phyloP scores from a whole-genome alignment of 2,113 vertebrate species.

The Odocoileus hemionus region DNA sequence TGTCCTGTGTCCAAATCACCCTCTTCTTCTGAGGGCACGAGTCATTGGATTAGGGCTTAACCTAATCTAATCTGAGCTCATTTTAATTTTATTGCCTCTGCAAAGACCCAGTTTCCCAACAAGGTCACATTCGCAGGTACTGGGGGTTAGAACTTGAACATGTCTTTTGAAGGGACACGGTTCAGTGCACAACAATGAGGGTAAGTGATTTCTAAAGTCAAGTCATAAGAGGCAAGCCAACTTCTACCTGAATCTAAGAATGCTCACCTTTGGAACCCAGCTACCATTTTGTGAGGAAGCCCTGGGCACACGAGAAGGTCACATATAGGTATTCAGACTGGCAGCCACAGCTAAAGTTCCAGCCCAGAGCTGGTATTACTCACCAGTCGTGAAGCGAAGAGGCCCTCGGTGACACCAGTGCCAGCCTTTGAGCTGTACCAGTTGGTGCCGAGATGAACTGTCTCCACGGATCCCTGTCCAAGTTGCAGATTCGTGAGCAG shows the following conservation, averaged over 20 bases:
- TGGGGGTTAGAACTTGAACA: not conserved
- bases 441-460: not conserved
- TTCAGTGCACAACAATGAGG: not conserved
- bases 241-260: not conserved
- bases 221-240: not conserved
- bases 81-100: not conserved
- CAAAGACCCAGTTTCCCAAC: not conserved
- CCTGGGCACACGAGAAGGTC: not conserved
- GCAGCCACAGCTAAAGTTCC: not conserved
- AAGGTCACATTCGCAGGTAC: not conserved
- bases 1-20: not conserved
- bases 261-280: not conserved
- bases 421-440: not conserved
- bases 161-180: not conserved
- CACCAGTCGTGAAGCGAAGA: not conserved
- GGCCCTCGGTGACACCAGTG: not conserved
- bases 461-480: not conserved
- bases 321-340: not conserved
- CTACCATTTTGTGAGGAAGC: not conserved
- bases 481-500: not conserved
- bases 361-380: not conserved
- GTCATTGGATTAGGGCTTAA: not conserved
- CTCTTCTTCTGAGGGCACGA: not conserved
- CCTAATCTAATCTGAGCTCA: not conserved
- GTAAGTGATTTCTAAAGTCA: not conserved